phyloP scores from a whole-genome alignment of 2,113 vertebrate species.

The Melozone crissalis region DNA sequence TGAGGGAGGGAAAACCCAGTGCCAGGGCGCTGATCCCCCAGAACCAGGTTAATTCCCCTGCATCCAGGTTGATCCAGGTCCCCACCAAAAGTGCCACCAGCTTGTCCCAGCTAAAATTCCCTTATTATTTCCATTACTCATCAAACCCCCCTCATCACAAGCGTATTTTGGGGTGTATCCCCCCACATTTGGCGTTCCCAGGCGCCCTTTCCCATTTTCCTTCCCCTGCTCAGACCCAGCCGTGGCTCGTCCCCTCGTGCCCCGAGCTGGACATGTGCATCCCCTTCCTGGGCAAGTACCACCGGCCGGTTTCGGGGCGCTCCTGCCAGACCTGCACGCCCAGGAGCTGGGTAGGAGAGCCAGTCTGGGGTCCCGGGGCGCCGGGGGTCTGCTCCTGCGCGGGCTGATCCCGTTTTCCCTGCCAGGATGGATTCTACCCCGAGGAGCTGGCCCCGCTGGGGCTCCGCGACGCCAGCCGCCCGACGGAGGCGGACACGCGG shows the following conservation, averaged over 20 bases:
- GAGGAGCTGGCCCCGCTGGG: conserved; percentile 42
- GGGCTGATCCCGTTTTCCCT: accelerated
- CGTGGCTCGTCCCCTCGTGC: not conserved
- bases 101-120: not conserved
- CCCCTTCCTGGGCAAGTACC: conserved; percentile 68
- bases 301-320: conserved; percentile 37
- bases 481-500: conserved; percentile 76
- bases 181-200: too few relatives aligned
- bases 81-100: not conserved
- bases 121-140: too few relatives aligned
- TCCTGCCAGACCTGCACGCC: conserved; percentile 79
- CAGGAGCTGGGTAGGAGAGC: conserved; percentile 70
- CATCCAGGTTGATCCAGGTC: not conserved
- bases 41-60: not conserved
- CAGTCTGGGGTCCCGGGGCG: accelerated
- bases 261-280: conserved; percentile 57
- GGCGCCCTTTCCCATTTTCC: accelerated
- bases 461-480: conserved; percentile 42
- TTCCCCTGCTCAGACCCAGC: conserved; percentile 6
- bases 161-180: accelerated
- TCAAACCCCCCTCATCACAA: not conserved
- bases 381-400: accelerated
- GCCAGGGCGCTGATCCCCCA: not conserved
- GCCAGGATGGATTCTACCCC: conserved; percentile 63
- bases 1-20: not conserved